phyloP scores from a whole-genome alignment of 1,140 invertebrate species.

The Papilio polyxenes region DNA sequence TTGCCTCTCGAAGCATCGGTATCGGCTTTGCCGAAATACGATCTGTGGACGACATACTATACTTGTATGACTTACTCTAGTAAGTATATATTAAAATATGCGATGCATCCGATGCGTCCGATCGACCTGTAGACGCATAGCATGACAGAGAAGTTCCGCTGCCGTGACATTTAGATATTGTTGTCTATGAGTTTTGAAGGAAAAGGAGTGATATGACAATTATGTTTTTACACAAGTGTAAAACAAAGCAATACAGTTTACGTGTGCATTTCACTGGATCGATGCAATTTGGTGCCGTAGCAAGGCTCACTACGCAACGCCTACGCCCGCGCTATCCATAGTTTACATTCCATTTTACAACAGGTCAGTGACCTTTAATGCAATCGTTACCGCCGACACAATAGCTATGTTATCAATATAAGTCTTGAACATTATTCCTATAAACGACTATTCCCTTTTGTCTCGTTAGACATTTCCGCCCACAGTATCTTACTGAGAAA shows the following conservation, averaged over 20 bases:
- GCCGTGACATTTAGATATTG: not conserved
- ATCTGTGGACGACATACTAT: no score
- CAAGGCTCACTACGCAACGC: not conserved
- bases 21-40: no score
- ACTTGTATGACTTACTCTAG: no score
- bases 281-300: constrained; percentile 13
- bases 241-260: not conserved
- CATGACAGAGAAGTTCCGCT: no score
- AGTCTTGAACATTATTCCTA: not conserved
- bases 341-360: constrained; percentile 17
- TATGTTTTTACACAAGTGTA: not conserved
- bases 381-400: not conserved
- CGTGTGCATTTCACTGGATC: constrained; percentile 20
- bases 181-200: not conserved
- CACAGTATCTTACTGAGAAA: constrained; percentile 15
- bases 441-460: not conserved
- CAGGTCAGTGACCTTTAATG: constrained; percentile 7
- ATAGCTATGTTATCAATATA: not conserved
- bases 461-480: constrained; percentile 9
- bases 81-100: no score
- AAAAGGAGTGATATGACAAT: not conserved
- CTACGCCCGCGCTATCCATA: constrained; percentile 7
- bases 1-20: no score
- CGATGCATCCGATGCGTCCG: no score
- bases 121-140: no score